phyloP scores from a whole-genome alignment of 2,888 invertebrate genomes.

The Leucoma salicis region DNA sequence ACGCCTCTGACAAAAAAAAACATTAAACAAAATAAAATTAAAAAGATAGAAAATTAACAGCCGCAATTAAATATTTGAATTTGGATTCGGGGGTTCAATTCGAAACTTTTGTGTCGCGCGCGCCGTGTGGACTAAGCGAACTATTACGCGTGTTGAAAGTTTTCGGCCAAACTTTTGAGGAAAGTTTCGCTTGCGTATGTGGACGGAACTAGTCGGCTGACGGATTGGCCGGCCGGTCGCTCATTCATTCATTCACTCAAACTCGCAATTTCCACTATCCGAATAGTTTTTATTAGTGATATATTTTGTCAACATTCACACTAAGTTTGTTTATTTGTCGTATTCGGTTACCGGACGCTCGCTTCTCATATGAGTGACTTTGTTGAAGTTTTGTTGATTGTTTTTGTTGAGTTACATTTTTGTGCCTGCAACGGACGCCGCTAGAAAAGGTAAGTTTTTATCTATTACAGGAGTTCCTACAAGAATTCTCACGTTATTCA shows the following conservation, averaged over 20 bases:
- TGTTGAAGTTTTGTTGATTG: constrained; percentile 70
- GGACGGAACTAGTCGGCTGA: constrained; percentile 45
- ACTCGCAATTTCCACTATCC: constrained; percentile 28
- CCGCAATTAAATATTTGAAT: constrained; percentile 44
- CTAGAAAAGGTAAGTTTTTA: constrained; percentile 55
- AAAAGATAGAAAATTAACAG: constrained; percentile 45
- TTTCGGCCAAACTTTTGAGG: constrained; percentile 50
- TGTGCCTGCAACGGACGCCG: constrained; percentile 36
- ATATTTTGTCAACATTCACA: constrained; percentile 47
- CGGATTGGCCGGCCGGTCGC: constrained; percentile 55
- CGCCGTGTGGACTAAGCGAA: constrained; percentile 30
- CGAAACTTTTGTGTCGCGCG: constrained; percentile 43
- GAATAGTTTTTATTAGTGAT: constrained; percentile 40
- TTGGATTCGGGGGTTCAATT: constrained; percentile 38
- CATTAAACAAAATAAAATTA: constrained; percentile 44
- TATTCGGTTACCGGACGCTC: constrained; percentile 57
- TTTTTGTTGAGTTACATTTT: constrained; percentile 56
- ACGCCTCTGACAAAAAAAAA: constrained; percentile 64
- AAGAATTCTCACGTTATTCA: constrained; percentile 10
- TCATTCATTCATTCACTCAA: constrained; percentile 28
- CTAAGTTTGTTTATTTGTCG: constrained; percentile 53
- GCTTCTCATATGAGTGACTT: constrained; percentile 59
- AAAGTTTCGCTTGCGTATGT: constrained; percentile 73
- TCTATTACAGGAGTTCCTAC: constrained; percentile 15
- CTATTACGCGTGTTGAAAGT: constrained; percentile 62